Evolutionary conservation across 2,888 invertebrate genomes (phyloP), one percentile per base, ranked within the genome.

Genomic region (Calameuta idolon): DNA sequence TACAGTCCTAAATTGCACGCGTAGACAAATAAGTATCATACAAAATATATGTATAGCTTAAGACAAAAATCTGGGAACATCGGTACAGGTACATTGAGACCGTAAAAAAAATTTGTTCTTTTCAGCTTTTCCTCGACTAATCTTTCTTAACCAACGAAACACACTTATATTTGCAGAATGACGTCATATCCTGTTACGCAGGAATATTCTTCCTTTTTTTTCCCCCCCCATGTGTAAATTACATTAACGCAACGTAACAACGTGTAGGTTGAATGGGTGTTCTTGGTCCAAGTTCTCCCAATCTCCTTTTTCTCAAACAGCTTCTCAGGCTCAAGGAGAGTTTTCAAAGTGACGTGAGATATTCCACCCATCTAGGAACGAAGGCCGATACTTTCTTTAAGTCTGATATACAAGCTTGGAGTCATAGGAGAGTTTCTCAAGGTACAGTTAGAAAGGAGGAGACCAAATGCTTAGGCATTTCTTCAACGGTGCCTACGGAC

Each of bases 41-140:
- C 3, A 75, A 75, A 30, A 34, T 76, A 75, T 40, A 69, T 34
- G 69, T 34, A 76, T 75, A 34, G n/a, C 76, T 75, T 35, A 34
- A 73, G 73, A 77, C 40, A 78, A 80, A 78, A 82, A 77, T 79
- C 77, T 81, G 80, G 79, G 77, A 76, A 80, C 80, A 77, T 81
- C 76, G 78, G 69, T 77, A 74, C 12, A 11, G 69, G 23, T 69
- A 31, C 15, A 71, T 31, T 0, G 15, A 40, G 40, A 40, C 4
- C 40, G 15, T 5, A 4, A 5, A 4, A 4, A 4, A 40, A 4
- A 40, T 1, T 5, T 5, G 15, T 15, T 37, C 3, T 15, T 37
- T 37, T 12, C 15, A 37, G 15, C 1, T 37, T 37, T 1, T 40
- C 15, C 15, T 40, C 2, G 1, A 40, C 15, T 15, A 15, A 40